Evolutionary conservation across 2,113 vertebrate genomes (phyloP).

Genomic region (Pteruthius melanotis): DNA sequence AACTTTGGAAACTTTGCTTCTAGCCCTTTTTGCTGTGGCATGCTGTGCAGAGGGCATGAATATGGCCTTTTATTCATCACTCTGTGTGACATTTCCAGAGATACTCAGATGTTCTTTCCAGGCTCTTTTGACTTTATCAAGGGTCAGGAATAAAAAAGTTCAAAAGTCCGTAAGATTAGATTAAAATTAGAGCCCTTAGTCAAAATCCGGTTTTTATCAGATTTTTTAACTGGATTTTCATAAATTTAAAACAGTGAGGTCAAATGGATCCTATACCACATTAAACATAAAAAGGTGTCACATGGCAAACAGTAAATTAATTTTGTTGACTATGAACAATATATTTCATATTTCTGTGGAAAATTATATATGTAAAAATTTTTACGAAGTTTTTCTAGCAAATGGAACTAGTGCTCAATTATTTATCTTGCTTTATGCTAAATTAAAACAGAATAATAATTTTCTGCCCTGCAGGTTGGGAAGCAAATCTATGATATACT

Average conservation of each 20-base stretch:
- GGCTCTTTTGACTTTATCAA: background rate
- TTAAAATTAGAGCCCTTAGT: background rate
- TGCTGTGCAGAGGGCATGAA: background rate
- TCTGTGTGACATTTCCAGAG: background rate
- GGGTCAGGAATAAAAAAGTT: background rate
- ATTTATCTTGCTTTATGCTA: background rate
- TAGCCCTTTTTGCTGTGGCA: background rate
- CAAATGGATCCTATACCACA: background rate
- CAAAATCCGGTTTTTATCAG: background rate
- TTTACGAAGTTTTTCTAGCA: background rate
- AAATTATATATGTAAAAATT: background rate
- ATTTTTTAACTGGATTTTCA: background rate
- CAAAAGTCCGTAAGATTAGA: background rate
- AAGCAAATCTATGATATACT: background rate
- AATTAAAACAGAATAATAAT: background rate
- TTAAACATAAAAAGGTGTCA: background rate
- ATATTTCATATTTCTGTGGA: background rate
- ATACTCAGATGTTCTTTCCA: background rate
- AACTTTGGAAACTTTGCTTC: conserved; percentile 49
- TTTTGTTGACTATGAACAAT: background rate
- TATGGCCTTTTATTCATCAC: background rate
- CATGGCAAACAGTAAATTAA: background rate
- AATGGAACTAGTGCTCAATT: background rate
- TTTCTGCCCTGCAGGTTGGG: background rate
- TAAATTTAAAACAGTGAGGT: background rate